A percentile compares a stretch with the other conserved stretches of the same genome.
Conservation (phyloP, 2,888 invertebrate species). For the Pristionchus exspectatus region DNA sequence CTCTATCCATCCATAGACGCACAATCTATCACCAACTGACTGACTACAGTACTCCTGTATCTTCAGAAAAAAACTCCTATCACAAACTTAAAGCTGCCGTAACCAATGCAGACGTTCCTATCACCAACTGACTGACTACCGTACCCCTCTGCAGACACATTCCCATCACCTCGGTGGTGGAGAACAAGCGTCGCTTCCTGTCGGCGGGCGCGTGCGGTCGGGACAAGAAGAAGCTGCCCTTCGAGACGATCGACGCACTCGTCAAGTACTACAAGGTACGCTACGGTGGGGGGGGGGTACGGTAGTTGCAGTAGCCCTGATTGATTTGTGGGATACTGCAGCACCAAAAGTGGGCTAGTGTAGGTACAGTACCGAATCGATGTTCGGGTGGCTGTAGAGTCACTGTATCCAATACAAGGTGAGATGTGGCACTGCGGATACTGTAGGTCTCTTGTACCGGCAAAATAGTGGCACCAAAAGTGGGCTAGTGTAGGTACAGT, state of each 20-base stretch:
- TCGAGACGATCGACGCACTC: conserved; percentile 36
- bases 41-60: not conserved
- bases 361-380: no score
- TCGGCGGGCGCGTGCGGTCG: not conserved
- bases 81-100: no score
- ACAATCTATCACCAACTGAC: not conserved
- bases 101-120: not conserved
- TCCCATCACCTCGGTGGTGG: conserved; percentile 4
- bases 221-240: not conserved
- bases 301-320: no score
- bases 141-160: conserved; percentile 2
- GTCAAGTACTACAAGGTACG: conserved; percentile 31
- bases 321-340: not conserved
- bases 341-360: no score
- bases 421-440: not conserved
- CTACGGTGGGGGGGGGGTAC: not conserved
- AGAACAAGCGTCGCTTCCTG: conserved; percentile 24
- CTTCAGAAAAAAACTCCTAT: no score
- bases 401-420: no score
- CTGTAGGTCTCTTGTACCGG: not conserved
- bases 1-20: no score
- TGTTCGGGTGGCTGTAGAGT: no score
- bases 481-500: no score
- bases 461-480: not conserved
- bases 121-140: not conserved